These are phyloP conservation scores for Sebastes fasciatus DNA, from an alignment of 2,113 vertebrate genomes.

Conservation along the genomic window DNA sequence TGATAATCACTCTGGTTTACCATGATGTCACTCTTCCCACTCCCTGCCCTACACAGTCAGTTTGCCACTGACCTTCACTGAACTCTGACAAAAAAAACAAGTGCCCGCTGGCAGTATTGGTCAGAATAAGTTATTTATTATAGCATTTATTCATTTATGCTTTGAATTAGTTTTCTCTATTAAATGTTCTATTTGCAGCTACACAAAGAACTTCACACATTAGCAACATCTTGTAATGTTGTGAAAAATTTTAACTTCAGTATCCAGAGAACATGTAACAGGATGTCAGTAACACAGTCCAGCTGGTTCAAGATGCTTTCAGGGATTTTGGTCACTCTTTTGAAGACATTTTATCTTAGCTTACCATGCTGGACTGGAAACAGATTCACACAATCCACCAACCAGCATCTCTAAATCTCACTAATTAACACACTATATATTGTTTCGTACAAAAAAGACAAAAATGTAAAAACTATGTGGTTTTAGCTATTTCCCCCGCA, in stretches of 20 bases:
- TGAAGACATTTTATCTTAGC: not conserved
- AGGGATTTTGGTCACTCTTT: not conserved
- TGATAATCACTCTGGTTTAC: constrained; percentile 21
- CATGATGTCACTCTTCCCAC: constrained; percentile 57
- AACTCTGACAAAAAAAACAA: not conserved
- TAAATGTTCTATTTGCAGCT: not conserved
- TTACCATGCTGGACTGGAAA: not conserved
- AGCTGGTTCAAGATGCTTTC: not conserved
- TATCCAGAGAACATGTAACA: not conserved
- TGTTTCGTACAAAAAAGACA: not conserved
- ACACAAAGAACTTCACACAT: not conserved
- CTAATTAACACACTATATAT: not conserved
- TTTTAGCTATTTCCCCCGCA: no score
- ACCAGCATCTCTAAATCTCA: not conserved
- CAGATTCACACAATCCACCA: not conserved
- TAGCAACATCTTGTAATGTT: not conserved
- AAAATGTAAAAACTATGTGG: not conserved
- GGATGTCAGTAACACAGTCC: not conserved
- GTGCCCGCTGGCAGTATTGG: not conserved
- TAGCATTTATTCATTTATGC: not conserved
- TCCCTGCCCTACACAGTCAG: constrained; percentile 1
- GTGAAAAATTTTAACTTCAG: not conserved
- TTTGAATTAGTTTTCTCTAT: not conserved
- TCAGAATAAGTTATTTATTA: not conserved
- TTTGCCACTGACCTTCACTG: constrained; percentile 12